Evolutionary conservation across 2,797 vertebrate genomes (phyloP).

Genomic region (Acanthis flammea): DNA sequence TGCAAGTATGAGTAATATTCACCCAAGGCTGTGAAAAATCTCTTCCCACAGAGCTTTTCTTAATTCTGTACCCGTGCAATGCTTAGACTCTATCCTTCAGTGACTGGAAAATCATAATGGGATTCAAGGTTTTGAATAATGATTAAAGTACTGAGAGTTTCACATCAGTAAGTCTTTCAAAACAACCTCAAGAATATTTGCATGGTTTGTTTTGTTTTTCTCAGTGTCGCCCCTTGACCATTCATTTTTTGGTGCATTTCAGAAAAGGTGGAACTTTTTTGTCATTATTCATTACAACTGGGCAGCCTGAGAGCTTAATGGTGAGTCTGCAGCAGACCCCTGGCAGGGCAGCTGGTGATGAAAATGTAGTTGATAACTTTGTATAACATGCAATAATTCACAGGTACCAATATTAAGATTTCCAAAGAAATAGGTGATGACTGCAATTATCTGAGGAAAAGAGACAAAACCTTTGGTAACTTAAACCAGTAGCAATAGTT

Average conservation of each 20-base stretch:
- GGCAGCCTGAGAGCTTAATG: not conserved
- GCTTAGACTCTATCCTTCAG: not conserved
- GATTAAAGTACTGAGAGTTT: not conserved
- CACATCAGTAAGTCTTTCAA: not conserved
- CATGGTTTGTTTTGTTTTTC: not conserved
- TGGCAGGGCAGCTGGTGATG: not conserved
- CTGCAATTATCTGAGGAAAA: not conserved
- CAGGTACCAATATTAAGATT: not conserved
- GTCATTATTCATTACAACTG: not conserved
- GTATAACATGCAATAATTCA: not conserved
- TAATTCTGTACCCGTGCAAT: not conserved
- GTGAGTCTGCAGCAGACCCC: not conserved
- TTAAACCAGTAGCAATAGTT: not conserved
- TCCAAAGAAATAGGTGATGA: not conserved
- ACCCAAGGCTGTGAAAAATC: not conserved
- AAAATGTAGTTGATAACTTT: not conserved
- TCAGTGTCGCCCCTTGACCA: not conserved
- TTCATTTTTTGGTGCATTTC: not conserved
- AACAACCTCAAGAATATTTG: not conserved
- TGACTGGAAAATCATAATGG: not conserved
- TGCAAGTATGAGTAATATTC: conserved; percentile 26
- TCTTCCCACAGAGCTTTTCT: conserved; percentile 32
- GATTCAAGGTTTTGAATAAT: not conserved
- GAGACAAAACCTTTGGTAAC: not conserved
- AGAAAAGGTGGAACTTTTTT: not conserved